Base-by-base conservation (phyloP, 2,797 vertebrate genomes). In the Anguilla anguilla region DNA sequence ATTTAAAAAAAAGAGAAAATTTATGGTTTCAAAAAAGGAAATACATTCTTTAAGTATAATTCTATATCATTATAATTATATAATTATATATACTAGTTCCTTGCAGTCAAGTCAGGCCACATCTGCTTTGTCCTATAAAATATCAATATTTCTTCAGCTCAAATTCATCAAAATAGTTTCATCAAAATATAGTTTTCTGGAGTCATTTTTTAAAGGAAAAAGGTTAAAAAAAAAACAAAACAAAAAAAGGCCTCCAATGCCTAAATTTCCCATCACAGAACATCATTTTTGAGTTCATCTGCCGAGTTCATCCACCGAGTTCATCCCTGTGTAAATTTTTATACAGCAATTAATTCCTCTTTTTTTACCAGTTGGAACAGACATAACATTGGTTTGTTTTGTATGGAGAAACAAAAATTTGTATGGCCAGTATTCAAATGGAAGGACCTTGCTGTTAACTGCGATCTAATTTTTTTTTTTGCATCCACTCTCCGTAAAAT, bases 121-220 rank as follows among this genome's bases (percentile, higher is more conserved):
- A 53, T 69, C 2, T 49, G 6, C 43, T 39, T 39, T 39, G 1
- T 13, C 10, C 11, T 35, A 1, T 61, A 39, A 72, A 31, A 17
- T 55, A 46, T 2, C 61, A 67, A 4, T 5, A 2, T 59, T 39
- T 49, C 11, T 67, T 7, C 2, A 49, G 74, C 31, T 74, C 39
- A 46, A 51, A n/a, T 28, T n/a, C 4, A 84, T 55, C 53, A 61
- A 86, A 86, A 55, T 59, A 59, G 86, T 53, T 35, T 6, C 35
- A 13, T 46, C 17, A 17, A 17, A 13, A 25, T 82, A 53, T 6
- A 22, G 4, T 15, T 25, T 67, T 49, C 7, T 22, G 59, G 46
- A 31, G 28, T 43, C 1, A 39, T 35, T 35, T 35, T 35, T 39
- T 39, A 39, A 67, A 67, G 25, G 22, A 25, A n/a, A 7, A 67